phyloP scores from a whole-genome alignment of 2,113 vertebrate species.

The Cnemophilus loriae region DNA sequence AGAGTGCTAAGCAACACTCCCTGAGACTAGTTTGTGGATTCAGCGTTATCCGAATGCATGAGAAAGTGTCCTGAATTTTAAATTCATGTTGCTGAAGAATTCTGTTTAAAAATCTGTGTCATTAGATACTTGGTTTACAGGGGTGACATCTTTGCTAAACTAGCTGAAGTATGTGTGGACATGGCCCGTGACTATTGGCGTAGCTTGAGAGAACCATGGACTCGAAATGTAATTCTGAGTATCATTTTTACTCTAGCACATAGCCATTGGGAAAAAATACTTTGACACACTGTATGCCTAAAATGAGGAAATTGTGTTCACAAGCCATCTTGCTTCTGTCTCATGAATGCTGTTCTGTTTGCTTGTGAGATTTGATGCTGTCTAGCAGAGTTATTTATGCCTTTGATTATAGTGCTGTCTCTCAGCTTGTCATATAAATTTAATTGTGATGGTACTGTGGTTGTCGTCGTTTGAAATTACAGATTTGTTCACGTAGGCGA shows the following conservation, averaged over 20 bases:
- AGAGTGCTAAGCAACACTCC: neutral
- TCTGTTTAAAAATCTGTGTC: neutral
- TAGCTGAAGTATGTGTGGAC: neutral
- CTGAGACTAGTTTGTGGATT: neutral
- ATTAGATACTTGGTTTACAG: neutral
- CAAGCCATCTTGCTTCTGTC: neutral
- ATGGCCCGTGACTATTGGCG: neutral
- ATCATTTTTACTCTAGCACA: neutral
- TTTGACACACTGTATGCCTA: rapidly evolving
- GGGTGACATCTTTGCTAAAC: neutral
- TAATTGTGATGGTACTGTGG: neutral
- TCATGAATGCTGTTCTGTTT: neutral
- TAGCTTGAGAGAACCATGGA: neutral
- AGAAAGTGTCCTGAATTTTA: neutral
- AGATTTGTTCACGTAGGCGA: rapidly evolving
- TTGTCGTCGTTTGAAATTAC: neutral
- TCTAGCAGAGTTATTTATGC: neutral
- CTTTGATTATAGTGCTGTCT: neutral
- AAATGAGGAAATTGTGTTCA: neutral
- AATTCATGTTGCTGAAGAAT: neutral
- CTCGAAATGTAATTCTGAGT: neutral
- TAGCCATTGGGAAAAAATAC: neutral
- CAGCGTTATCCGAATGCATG: rapidly evolving
- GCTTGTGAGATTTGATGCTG: neutral
- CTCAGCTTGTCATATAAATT: neutral